Evolutionary conservation across 2,797 vertebrate species (phyloP).

Genomic region (Hypotaenidia philippensis): DNA sequence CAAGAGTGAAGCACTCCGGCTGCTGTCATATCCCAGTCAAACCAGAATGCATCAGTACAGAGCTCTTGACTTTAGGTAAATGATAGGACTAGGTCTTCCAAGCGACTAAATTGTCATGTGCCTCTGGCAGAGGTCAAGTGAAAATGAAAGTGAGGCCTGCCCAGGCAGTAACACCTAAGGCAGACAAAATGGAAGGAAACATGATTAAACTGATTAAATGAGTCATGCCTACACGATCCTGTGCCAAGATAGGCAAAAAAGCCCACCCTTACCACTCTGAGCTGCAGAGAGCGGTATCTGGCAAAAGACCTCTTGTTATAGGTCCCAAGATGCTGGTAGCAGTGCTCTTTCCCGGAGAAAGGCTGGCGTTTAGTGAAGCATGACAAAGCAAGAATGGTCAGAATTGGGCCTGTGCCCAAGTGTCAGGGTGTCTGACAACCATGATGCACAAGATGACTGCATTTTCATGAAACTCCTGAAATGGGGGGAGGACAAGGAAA

Average conservation of each 20-base stretch:
- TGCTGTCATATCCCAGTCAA: background rate
- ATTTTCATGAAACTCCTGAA: background rate
- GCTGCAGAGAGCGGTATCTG: background rate
- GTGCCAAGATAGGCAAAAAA: conserved; percentile 32
- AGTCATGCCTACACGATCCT: background rate
- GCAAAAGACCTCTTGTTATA: background rate
- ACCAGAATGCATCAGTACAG: background rate
- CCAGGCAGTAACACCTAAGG: background rate
- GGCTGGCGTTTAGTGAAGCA: conserved; percentile 27
- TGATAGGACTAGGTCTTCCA: background rate
- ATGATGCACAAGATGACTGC: background rate
- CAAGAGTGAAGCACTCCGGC: background rate
- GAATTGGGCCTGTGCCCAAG: background rate
- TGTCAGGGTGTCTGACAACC: conserved; percentile 13
- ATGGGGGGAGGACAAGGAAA: background rate
- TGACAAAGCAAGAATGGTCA: conserved; percentile 22
- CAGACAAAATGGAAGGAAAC: background rate
- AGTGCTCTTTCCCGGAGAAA: conserved; percentile 25
- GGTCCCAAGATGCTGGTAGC: conserved; percentile 15
- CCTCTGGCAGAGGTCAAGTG: background rate
- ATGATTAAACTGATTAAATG: conserved; percentile 10
- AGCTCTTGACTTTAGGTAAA: background rate
- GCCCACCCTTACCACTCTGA: background rate
- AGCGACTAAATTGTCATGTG: background rate
- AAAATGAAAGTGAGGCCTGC: background rate